Evolutionary conservation across 1,140 invertebrate genomes (phyloP).

Genomic region (Neodiprion lecontei): DNA sequence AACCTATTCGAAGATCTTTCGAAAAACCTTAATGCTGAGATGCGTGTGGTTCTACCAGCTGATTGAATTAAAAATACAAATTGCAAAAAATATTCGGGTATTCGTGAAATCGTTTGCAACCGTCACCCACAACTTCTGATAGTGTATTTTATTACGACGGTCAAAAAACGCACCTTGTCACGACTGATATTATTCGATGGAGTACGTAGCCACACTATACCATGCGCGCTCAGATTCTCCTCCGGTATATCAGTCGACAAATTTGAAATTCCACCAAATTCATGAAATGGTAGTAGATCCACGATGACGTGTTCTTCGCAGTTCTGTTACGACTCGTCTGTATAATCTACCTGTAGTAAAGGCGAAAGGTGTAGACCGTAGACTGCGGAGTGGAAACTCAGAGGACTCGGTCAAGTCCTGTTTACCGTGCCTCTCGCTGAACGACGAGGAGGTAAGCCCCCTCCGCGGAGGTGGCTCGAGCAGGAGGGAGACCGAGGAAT

Average conservation of each 20-base stretch:
- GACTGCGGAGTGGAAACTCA: not conserved
- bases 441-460: not conserved
- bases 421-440: conserved; percentile 1
- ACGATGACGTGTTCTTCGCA: not conserved
- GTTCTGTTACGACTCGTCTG: not conserved
- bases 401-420: conserved; percentile 6
- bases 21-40: too few species aligned
- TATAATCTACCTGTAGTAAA: not conserved
- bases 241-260: not conserved
- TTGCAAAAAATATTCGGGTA: too few species aligned
- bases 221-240: not conserved
- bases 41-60: too few species aligned
- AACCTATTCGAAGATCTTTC: too few species aligned
- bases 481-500: not conserved
- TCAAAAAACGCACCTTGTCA: too few species aligned
- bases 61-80: too few species aligned
- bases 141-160: too few species aligned
- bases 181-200: too few species aligned
- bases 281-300: not conserved
- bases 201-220: not conserved
- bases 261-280: not conserved
- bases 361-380: conserved; percentile 2
- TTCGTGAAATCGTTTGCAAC: too few species aligned
- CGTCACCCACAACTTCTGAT: too few species aligned
- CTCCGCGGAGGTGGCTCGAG: not conserved